Percentiles rank a stretch among this genome's conserved stretches.
These are phyloP conservation scores for Cantharis rufa DNA, from an alignment of 2,888 invertebrate genomes.

Conservation along the genomic window DNA sequence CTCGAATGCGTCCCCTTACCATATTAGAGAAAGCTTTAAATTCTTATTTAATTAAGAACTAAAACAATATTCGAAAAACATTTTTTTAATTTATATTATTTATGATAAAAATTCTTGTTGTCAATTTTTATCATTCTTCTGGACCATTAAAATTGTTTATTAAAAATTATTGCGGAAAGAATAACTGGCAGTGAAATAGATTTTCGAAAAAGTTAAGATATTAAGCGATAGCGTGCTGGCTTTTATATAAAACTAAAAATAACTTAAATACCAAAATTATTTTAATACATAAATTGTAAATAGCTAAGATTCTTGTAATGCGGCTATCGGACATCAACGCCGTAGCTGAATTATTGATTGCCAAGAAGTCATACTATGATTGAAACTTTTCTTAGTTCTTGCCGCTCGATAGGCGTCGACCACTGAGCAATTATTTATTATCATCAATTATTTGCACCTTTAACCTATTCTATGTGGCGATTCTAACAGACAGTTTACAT, in stretches of 20 bases:
- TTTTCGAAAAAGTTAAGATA: background rate
- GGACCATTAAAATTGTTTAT: background rate
- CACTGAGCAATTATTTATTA: constrained; percentile 17
- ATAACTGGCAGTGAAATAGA: background rate
- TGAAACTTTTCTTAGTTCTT: constrained; percentile 30
- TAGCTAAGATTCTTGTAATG: background rate
- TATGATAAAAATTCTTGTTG: background rate
- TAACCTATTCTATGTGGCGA: constrained; percentile 28
- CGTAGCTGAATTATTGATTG: background rate
- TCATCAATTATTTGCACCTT: constrained; percentile 13
- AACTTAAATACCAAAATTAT: constrained; percentile 1
- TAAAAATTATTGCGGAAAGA: background rate
- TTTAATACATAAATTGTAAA: constrained; percentile 2
- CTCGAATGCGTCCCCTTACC: background rate
- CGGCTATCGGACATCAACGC: constrained; percentile 1
- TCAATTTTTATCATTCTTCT: background rate
- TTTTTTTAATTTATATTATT: background rate
- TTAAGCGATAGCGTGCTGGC: background rate
- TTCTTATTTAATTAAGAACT: background rate
- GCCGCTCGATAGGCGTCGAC: constrained; percentile 35
- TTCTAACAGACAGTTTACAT: background rate
- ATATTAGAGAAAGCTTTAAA: background rate
- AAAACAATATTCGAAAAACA: background rate
- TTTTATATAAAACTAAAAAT: background rate
- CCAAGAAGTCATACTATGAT: constrained; percentile 24